phyloP scores from a whole-genome alignment of 2,888 invertebrate species.

The Yponomeuta evonymella region DNA sequence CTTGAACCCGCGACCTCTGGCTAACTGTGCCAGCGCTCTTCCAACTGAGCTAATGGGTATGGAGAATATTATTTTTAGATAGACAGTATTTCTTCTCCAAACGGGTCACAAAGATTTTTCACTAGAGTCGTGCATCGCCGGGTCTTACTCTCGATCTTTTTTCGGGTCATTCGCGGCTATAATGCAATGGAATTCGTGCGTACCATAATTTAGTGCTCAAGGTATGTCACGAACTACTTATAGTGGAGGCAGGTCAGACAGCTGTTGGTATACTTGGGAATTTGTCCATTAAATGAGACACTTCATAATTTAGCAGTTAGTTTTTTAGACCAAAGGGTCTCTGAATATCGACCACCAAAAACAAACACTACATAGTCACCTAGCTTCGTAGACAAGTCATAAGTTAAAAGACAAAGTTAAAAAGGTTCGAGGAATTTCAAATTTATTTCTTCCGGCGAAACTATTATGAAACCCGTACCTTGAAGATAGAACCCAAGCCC shows the following conservation, averaged over 20 bases:
- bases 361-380: too few relatives aligned
- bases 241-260: conserved; percentile 5
- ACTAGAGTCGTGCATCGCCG: background rate
- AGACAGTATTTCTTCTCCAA: background rate
- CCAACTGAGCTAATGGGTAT: too few relatives aligned
- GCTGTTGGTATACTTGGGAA: background rate
- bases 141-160: conserved; percentile 9
- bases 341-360: too few relatives aligned
- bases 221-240: conserved; percentile 15
- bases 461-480: background rate
- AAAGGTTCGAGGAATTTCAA: background rate
- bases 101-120: background rate
- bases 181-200: conserved; percentile 14
- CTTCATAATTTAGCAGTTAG: too few relatives aligned
- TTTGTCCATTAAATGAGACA: background rate
- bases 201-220: conserved; percentile 11
- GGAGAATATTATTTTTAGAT: background rate
- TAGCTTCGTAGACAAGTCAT: too few relatives aligned
- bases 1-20: too few relatives aligned
- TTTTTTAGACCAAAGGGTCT: too few relatives aligned
- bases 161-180: conserved; percentile 8
- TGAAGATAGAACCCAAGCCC: background rate
- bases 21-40: too few relatives aligned
- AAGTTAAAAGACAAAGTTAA: background rate
- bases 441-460: background rate